Conservation (phyloP, 2,888 invertebrate genomes). For the Drosophila limbata region DNA sequence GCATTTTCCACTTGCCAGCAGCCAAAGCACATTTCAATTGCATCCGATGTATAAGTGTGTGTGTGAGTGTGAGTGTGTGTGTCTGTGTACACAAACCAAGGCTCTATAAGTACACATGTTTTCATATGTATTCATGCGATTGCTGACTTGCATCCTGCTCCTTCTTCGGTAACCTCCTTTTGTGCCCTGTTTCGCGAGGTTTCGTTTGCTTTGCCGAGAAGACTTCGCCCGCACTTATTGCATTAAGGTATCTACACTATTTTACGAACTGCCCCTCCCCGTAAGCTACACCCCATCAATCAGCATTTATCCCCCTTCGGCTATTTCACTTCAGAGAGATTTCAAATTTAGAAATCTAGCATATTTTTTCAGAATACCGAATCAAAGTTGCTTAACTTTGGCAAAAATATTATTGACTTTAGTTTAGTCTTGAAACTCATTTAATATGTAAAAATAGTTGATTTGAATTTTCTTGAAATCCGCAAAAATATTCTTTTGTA, state of each 20-base stretch:
- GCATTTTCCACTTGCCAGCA: constrained; percentile 61
- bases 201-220: constrained; percentile 45
- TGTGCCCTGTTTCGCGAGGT: constrained; percentile 27
- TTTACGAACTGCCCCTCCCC: constrained; percentile 23
- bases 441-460: too few species aligned
- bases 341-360: background rate
- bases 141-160: constrained; percentile 35
- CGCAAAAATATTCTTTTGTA: too few species aligned
- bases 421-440: too few species aligned
- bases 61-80: background rate
- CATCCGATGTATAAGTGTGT: constrained; percentile 13
- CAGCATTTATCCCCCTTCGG: background rate
- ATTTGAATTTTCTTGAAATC: too few species aligned
- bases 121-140: constrained; percentile 8
- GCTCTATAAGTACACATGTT: constrained; percentile 3
- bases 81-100: background rate
- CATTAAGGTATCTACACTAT: constrained; percentile 67
- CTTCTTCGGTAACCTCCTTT: constrained; percentile 38
- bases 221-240: constrained; percentile 51
- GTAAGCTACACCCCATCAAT: too few species aligned
- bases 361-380: too few species aligned
- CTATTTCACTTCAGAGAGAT: background rate
- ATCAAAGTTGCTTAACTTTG: too few species aligned
- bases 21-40: constrained; percentile 49
- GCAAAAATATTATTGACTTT: too few species aligned